A percentile compares a stretch with the other conserved stretches of the same genome.
Conservation (phyloP, 2,888 invertebrate species). For the Microchrysa polita region DNA sequence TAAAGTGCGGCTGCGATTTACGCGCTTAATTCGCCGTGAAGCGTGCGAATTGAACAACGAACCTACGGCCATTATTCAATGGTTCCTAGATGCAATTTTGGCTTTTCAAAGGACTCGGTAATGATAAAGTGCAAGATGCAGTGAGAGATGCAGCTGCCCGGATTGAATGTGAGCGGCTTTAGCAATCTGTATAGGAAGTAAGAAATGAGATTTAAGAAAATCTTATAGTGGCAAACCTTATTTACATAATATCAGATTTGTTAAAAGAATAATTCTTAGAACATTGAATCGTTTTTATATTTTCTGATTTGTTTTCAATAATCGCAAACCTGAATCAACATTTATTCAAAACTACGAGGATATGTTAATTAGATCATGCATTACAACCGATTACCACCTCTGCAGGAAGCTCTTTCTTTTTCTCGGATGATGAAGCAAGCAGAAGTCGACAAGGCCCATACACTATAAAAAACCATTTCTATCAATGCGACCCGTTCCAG, state of each 20-base stretch:
- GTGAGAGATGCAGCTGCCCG: slow-evolving; percentile 30
- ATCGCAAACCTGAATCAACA: neutral
- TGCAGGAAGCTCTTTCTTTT: slow-evolving; percentile 19
- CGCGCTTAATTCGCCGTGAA: slow-evolving; percentile 63
- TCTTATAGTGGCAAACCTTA: too few species aligned
- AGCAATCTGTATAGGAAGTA: too few species aligned
- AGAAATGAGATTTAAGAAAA: too few species aligned
- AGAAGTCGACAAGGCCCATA: neutral
- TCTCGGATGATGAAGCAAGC: too few species aligned
- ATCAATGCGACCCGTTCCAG: slow-evolving; percentile 39
- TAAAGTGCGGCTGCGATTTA: slow-evolving; percentile 49
- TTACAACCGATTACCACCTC: neutral
- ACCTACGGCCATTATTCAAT: slow-evolving; percentile 23
- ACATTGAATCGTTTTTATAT: too few species aligned
- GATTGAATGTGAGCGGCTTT: too few species aligned
- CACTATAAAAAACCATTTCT: slow-evolving; percentile 17
- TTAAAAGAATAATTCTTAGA: too few species aligned
- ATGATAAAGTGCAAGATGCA: neutral
- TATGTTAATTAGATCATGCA: slow-evolving; percentile 5
- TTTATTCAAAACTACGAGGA: neutral
- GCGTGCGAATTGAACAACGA: slow-evolving; percentile 60
- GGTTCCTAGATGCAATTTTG: slow-evolving; percentile 32
- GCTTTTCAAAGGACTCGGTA: slow-evolving; percentile 26
- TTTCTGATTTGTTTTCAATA: too few species aligned
- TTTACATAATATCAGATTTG: too few species aligned